Base-by-base conservation (phyloP, 1,140 invertebrate species). In the Triops longicaudatus region DNA sequence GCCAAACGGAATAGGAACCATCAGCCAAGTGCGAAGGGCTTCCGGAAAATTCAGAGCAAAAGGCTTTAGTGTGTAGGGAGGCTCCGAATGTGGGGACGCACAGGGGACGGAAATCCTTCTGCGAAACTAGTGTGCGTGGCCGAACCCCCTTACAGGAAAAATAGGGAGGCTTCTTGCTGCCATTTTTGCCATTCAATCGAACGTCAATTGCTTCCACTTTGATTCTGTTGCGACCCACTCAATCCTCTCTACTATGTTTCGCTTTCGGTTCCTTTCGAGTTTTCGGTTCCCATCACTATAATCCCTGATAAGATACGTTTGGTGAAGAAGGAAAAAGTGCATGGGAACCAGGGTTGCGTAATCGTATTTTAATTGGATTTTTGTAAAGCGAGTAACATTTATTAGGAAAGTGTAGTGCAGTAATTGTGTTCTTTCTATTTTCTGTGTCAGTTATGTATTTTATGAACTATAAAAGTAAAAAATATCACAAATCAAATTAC, bases 121-220 rank as follows among this genome's bases (percentile, higher is more conserved):
- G 17, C 22, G 50, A 22, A 14, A 17, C 50, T 63, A 63, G 50
- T 63, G 22, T 63, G 50, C 50, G 22, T 63, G 17, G 14, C 50
- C n/a, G 4, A 17, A 17, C 50, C 22, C 44, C 14, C 22, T 63
- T 63, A n/a, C 50, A 22, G n/a, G 22, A 63, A 63, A 63, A 63
- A 63, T 63, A 22, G 50, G 14, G 50, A 63, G 50, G 50, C 50
- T 63, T 63, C 50, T 63, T 63, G 50, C 50, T 63, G 50, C 50
- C 50, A 63, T 12, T 50, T 63, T 22, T 63, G 50, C 50, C 50
- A 22, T 63, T 63, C 50, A 0, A 22, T 63, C 50, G 22, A 22
- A 17, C 50, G 50, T 63, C 50, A 63, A 63, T 63, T 63, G 50
- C 50, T 63, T 37, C 50, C 50, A 63, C 14, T 63, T 7, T 22